Base-by-base conservation (phyloP, 2,888 invertebrate genomes). In the Temnothorax ravouxi region DNA sequence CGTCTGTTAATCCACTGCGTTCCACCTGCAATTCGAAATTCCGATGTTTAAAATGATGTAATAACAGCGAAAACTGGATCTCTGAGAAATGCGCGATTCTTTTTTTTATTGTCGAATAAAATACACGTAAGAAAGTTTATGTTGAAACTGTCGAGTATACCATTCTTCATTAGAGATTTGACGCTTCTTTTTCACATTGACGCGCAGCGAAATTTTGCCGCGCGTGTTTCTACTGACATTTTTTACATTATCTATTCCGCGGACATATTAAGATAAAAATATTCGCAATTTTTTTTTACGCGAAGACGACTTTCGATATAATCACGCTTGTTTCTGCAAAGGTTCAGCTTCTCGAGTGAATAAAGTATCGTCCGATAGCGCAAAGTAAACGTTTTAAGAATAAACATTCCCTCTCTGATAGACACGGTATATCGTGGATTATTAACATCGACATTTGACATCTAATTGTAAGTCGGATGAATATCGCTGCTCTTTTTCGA, bases 51-150 rank as follows among this genome's bases (percentile, higher is more conserved):
- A 41, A 41, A 54, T 52, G 9, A 38, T 52, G 38, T 67, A 44
- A 56, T 21, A 38, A 54, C 25, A 41, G 41, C 2, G 66, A 34
- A 47, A 75, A 18, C 5, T 77, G 15, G 3, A 67, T 66, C n/a
- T 77, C 11, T 41, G 5, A 54, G 21, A 74, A 44, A 77, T 52
- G 8, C 18, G n/a, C 18, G n/a, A 54, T 38, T 67, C 41, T 41
- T 34, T 67, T 76, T 67, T 25, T 77, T 67, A 52, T 41, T 67
- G 3, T 77, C 9, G 25, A 67, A 52, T 76, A 25, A 52, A 72
- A 47, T 61, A 38, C 2, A 67, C 11, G n/a, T 47, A 62, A 29
- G 9, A n/a, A 44, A 62, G 50, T 64, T 66, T 47, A 62, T 34
- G 18, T 21, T 15, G 2, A 34, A 75, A 75, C 8, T 59, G 29